Conservation (phyloP, 2,888 invertebrate genomes). For the Phaedon cochleariae region DNA sequence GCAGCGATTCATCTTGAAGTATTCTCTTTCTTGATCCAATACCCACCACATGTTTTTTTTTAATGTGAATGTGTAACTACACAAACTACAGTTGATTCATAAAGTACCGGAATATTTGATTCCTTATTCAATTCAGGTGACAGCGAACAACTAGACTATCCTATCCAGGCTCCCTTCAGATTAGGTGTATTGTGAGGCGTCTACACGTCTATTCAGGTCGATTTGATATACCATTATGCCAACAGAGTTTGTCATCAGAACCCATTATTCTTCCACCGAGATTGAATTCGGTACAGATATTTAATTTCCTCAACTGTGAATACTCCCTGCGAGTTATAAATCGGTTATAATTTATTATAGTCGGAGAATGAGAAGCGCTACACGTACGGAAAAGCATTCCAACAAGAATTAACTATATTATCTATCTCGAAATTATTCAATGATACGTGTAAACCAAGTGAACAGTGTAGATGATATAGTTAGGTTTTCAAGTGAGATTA, state of each 20-base stretch:
- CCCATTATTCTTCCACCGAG: slow-evolving; percentile 15
- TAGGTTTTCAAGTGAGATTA: too few relatives aligned
- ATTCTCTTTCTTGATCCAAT: too few relatives aligned
- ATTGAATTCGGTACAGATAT: slow-evolving; percentile 31
- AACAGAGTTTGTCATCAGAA: slow-evolving; percentile 19
- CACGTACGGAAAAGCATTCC: neutral
- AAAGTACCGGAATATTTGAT: neutral
- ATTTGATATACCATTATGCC: slow-evolving; percentile 3
- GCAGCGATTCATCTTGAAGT: too few relatives aligned
- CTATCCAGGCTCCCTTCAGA: neutral
- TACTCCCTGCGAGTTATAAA: slow-evolving; percentile 25
- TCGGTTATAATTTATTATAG: slow-evolving; percentile 30
- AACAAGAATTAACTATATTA: too few relatives aligned
- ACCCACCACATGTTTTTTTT: too few relatives aligned
- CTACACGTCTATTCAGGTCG: neutral
- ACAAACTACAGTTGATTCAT: too few relatives aligned
- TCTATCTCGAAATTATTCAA: too few relatives aligned
- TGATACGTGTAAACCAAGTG: too few relatives aligned
- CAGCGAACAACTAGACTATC: neutral
- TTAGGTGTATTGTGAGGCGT: neutral
- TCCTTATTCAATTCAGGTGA: neutral
- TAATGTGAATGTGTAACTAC: too few relatives aligned
- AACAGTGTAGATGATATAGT: too few relatives aligned
- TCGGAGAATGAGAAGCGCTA: slow-evolving; percentile 22
- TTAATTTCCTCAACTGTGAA: slow-evolving; percentile 33